Percentiles rank a stretch among this genome's conserved stretches.
Evolutionary conservation across 2,113 vertebrate genomes (phyloP).

Genomic region (Eolophus roseicapilla): DNA sequence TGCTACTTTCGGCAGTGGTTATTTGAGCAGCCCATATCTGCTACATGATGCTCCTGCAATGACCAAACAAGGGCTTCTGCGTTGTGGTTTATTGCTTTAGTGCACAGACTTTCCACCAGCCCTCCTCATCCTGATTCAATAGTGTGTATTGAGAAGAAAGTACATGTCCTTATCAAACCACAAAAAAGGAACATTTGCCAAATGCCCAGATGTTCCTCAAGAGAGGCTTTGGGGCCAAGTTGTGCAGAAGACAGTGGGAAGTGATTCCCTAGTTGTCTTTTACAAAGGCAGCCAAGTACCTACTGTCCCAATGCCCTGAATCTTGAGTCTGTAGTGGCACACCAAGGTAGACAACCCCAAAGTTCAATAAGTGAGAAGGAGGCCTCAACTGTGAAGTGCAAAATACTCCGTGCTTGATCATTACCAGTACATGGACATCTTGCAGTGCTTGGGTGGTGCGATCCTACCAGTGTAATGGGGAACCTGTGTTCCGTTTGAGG

Average conservation of each 20-base stretch:
- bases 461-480: not conserved
- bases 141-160: not conserved
- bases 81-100: not conserved
- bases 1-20: not conserved
- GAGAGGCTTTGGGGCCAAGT: not conserved
- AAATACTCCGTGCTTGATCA: not conserved
- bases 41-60: not conserved
- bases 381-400: rapidly evolving
- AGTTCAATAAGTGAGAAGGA: not conserved
- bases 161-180: not conserved
- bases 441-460: not conserved
- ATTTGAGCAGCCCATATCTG: not conserved
- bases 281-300: not conserved
- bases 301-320: not conserved
- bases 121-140: not conserved
- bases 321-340: not conserved
- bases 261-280: not conserved
- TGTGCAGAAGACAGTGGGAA: not conserved
- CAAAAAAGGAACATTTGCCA: not conserved
- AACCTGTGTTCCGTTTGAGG: not conserved
- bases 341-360: not conserved
- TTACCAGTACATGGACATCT: not conserved
- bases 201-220: not conserved
- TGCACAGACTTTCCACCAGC: not conserved
- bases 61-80: too few species aligned